phyloP scores from a whole-genome alignment of 2,113 vertebrate species.

The Pluvianellus socialis region DNA sequence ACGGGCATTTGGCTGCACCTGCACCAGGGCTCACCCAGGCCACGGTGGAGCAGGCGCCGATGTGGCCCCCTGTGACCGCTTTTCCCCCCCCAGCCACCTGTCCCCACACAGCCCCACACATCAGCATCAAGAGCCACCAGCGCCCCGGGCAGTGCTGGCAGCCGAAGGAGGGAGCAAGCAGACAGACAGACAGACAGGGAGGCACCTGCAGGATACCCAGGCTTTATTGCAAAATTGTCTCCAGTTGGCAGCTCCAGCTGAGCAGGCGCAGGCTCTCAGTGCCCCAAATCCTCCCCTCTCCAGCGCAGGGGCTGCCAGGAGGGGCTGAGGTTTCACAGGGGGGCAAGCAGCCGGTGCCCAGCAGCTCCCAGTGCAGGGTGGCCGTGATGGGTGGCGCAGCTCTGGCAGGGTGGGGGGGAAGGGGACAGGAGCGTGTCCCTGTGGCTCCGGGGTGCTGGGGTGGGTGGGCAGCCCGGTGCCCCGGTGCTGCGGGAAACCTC shows the following conservation, averaged over 20 bases:
- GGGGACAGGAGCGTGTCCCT: fast-evolving
- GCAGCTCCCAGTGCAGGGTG: fast-evolving
- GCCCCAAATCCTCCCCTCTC: not conserved
- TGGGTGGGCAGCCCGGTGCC: fast-evolving
- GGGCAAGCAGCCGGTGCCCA: fast-evolving
- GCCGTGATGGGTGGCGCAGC: fast-evolving
- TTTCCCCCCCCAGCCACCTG: not conserved
- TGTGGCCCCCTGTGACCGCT: not conserved
- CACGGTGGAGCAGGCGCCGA: fast-evolving
- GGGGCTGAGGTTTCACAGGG: fast-evolving
- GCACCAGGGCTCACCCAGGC: fast-evolving
- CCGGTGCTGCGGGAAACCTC: fast-evolving
- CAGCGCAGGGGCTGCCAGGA: fast-evolving
- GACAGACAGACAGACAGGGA: not conserved
- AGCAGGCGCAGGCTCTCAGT: not conserved
- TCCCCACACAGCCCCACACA: not conserved
- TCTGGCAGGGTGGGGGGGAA: fast-evolving
- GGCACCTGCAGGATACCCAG: not conserved
- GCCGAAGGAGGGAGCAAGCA: not conserved
- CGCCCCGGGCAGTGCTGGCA: fast-evolving
- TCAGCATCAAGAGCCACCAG: fast-evolving
- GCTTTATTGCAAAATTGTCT: not conserved
- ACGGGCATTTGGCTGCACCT: fast-evolving
- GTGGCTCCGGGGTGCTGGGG: fast-evolving
- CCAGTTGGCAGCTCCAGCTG: not conserved